Evolutionary conservation across 2,113 vertebrate genomes (phyloP), one percentile per base, ranked within the genome.

Genomic region (Etia nguti): DNA sequence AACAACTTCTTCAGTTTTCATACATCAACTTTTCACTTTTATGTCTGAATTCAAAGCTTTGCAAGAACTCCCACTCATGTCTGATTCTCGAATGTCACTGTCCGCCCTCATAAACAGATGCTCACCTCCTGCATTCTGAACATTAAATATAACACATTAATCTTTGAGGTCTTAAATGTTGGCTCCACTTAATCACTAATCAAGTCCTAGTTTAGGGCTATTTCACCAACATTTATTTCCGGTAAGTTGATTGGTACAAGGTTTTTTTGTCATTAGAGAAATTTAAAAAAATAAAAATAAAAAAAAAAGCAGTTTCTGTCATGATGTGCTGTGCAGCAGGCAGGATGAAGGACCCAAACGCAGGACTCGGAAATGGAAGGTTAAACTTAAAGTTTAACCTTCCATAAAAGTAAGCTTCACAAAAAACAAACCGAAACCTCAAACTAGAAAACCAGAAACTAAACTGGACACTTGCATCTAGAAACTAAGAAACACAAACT

Each of bases 1-100:
- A 92, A 91, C 79, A 59, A 26, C 36, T 77, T 81, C 77, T 81
- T 82, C 90, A 79, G 57, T 15, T 89, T 90, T 92, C 85, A 87
- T 84, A 83, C 83, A 88, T 93, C 86, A 91, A 70, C 59, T 81
- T 94, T 93, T 92, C 93, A 90, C 90, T 92, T 94, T 94, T 82
- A 94, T 93, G 91, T 90, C 54, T 88, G 73, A 88, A 93, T 91
- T 95, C 93, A 95, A 95, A 94, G 92, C 91, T 79, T 89, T 86
- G 82, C 81, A 56, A 68, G 80, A 87, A 91, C 94, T 90, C 93
- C 93, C 87, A 94, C 92, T 24, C 84, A 56, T 18, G 93, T 94
- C 85, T 92, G 92, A 93, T 81, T 87, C 80, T 65, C 86, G 80
- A 90, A 90, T 52, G 92, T 83, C 84, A 70, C 88, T 48, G 54